Base-by-base conservation (phyloP, 2,797 vertebrate genomes). In the Aviceda leuphotes region DNA sequence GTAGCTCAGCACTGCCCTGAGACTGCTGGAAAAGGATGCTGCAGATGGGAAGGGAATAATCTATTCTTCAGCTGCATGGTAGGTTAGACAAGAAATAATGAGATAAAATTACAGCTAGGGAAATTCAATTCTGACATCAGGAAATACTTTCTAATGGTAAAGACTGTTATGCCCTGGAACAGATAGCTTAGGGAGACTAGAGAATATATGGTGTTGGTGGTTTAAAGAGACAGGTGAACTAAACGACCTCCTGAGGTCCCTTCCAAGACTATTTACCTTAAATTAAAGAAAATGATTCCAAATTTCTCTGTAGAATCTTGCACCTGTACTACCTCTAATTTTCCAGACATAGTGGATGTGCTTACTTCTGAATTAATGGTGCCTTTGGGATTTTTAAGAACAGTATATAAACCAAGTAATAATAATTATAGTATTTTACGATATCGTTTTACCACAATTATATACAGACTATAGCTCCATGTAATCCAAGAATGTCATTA, bases 121-220 rank as follows among this genome's bases (percentile, higher is more conserved):
- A 95, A 96, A 95, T 93, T 95, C 66, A 92, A 87, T 89, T 96
- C 21, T 20, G 94, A 82, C 83, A 84, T 79, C 94, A 96, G 94
- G 94, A 96, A 95, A 94, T 93, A 87, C 77, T 92, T 84, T 73
- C 80, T 95, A 47, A 82, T 70, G 67, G 93, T 63, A 55, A 94
- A 92, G 88, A 58, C 58, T 78, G 55, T 74, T 79, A 54, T 68
- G 43, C 43, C 62, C 73, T 80, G 90, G 47, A 92, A 76, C 35
- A 93, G 80, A 77, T 31, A 87, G 86, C 83, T 89, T 17, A 30
- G 83, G 73, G 62, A 90, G 61, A 37, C 70, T 26, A 17, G 24
- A 84, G 78, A 73, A 87, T 68, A 52, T 22, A 33, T 28, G 41
- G 59, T 77, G 59, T 6, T 82, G 73, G 55, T 63, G 59, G 35